Base-by-base conservation (phyloP, 2,797 vertebrate genomes). In the Notoglanidium macrostoma region DNA sequence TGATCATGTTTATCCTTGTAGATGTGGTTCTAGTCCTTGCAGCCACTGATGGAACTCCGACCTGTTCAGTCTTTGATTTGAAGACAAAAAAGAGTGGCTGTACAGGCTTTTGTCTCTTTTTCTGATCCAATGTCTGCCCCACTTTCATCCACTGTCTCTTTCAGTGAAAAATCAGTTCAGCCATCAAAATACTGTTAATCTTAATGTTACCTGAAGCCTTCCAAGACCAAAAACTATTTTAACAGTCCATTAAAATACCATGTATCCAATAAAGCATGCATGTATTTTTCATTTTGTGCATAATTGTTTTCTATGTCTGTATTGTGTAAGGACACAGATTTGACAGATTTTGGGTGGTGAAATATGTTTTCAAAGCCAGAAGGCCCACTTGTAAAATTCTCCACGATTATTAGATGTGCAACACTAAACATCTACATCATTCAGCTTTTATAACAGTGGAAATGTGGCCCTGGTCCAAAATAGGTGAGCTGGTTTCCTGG, bases 381-480 rank as follows among this genome's bases (percentile, higher is more conserved):
- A 80, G 7, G 14, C 14, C 32, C 35, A 61, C 78, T 80, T 40
- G 55, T 44, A 26, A 80, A 79, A 79, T 79, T 57, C 76, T 35
- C 54, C 54, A 61, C 26, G 9, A 79, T 61, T 80, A 26, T 63
- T 63, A 61, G 23, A 17, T 61, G 23, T 80, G 57, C 32, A 80
- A 44, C n/a, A 26, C 5, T 61, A 61, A 61, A 44, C 19, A 23
- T 5, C 11, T 12, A 80, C 35, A 61, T 80, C 78, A 80, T 61
- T 80, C 40, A 46, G 35, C 78, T 61, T 35, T 59, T 80, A 80
- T 80, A 80, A 61, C 57, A 61, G 78, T 44, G 78, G 78, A 80
- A 80, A 80, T 61, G 40, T 80, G 57, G 78, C 78, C 21, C 23
- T 44, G 12, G 57, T 44, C 78, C 57, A 46, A 54, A 80, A 80